Evolutionary conservation across 2,113 vertebrate genomes (phyloP), one percentile per base, ranked within the genome.

Genomic region (Pitta sordida): DNA sequence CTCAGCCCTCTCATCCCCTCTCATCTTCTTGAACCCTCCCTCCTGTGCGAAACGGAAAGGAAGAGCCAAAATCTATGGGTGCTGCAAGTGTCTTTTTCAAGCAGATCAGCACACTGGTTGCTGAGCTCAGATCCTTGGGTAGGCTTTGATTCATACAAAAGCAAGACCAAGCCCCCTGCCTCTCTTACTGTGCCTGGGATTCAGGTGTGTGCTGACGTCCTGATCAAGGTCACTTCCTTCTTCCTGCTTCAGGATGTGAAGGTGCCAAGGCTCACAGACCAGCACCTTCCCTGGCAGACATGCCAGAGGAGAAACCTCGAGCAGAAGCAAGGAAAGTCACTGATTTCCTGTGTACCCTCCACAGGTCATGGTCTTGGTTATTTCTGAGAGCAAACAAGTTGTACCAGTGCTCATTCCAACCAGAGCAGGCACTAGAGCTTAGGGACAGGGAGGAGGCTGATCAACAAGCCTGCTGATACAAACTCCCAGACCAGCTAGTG

Each of bases 61-160:
- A 74, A 79, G 16, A 7, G 20, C 27, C 44, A 46, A 32, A 23
- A 41, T 59, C 60, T 84, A 48, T 8, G 49, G 34, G 34, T 36
- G 15, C 41, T 56, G 13, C 63, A 71, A 13, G 14, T 68, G 52
- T 13, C 51, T 48, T 83, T 59, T 83, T 32, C 70, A 63, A 63
- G 60, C 23, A 32, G 43, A 24, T 27, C 52, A 71, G 48, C 55
- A 60, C 39, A 49, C 30, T 76, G 41, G 37, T 26, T 80, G 58
- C 71, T 85, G 56, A 79, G 55, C 32, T 86, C 14, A 6, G 32
- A 53, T 26, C 29, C 32, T 17, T 83, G 55, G 44, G 6, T 43
- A 34, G 23, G n/a, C 43, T 76, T 78, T 84, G 24, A 41, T 15
- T 52, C 1, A 0, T 3, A 7, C 0, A 0, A 13, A 52, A 48